Conservation (phyloP, 2,888 invertebrate species). For the Agrilus biguttatus region DNA sequence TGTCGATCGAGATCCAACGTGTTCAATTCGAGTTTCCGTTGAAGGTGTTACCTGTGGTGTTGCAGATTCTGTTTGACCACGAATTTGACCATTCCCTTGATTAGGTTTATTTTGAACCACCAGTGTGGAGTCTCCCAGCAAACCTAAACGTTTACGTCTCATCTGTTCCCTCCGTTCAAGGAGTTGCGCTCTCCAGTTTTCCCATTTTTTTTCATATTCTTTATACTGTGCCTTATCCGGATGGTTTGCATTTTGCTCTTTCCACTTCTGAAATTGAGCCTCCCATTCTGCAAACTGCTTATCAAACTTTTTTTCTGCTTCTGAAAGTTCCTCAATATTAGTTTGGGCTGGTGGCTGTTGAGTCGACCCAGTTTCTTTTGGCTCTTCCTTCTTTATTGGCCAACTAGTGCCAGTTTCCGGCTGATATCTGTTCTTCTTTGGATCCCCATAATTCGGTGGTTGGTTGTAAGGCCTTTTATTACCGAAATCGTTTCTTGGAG, state of each 20-base stretch:
- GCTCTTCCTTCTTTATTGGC: slow-evolving; percentile 1
- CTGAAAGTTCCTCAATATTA: slow-evolving; percentile 30
- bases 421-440: slow-evolving; percentile 12
- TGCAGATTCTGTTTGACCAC: slow-evolving; percentile 3
- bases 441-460: slow-evolving; percentile 6
- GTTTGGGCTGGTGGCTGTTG: slow-evolving; percentile 16
- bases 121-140: slow-evolving; percentile 11
- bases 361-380: slow-evolving; percentile 1
- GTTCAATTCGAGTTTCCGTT: slow-evolving; percentile 18
- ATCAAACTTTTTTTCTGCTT: slow-evolving; percentile 75
- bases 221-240: slow-evolving; percentile 77
- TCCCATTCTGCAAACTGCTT: slow-evolving; percentile 86
- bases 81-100: neutral
- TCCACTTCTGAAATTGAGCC: slow-evolving; percentile 83
- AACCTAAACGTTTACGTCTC: slow-evolving; percentile 45
- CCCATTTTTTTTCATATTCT: slow-evolving; percentile 81
- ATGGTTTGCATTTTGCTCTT: slow-evolving; percentile 78
- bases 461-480: slow-evolving; percentile 10
- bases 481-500: neutral
- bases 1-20: neutral
- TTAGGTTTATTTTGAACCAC: slow-evolving; percentile 4
- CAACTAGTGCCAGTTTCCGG: neutral
- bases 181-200: slow-evolving; percentile 64
- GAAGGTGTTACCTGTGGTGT: slow-evolving; percentile 6
- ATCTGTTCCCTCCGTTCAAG: slow-evolving; percentile 69